These are phyloP conservation scores for Scaptomyza graminum DNA, from an alignment of 1,140 invertebrate genomes.

Conservation along the genomic window DNA sequence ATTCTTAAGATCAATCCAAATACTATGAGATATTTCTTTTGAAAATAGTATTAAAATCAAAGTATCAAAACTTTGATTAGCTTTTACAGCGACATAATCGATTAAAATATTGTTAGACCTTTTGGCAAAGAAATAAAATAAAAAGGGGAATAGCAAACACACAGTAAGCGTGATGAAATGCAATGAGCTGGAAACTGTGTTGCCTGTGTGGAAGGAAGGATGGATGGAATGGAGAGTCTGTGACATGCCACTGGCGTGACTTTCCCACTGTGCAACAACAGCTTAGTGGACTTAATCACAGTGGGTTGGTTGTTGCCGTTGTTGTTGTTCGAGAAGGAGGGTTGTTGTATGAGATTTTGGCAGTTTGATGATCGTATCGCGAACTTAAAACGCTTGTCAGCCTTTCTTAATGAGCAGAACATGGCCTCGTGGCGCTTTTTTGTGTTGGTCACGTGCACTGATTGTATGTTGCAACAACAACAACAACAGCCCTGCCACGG, in stretches of 20 bases:
- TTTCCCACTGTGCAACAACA: constrained; percentile 65
- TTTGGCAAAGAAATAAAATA: neutral
- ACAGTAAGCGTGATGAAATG: constrained; percentile 41
- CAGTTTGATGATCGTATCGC: constrained; percentile 62
- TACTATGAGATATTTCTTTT: no score
- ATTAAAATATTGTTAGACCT: neutral
- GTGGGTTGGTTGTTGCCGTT: constrained; percentile 21
- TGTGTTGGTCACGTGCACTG: constrained; percentile 69
- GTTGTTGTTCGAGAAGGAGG: constrained; percentile 8
- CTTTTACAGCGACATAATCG: neutral
- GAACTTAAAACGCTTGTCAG: constrained; percentile 63
- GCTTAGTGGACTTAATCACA: constrained; percentile 41
- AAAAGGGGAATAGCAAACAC: neutral
- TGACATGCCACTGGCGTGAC: constrained; percentile 41
- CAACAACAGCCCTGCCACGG: neutral
- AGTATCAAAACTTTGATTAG: neutral
- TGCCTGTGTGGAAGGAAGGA: constrained; percentile 8
- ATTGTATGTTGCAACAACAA: constrained; percentile 23
- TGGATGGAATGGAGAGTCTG: constrained; percentile 11
- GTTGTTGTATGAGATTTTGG: constrained; percentile 27
- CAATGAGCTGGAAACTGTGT: constrained; percentile 53
- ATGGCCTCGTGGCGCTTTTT: constrained; percentile 62
- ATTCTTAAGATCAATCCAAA: no score
- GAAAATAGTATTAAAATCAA: no score
- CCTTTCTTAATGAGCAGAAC: constrained; percentile 72